phyloP scores from a whole-genome alignment of 1,140 invertebrate genomes.

The Chymomyza costata region DNA sequence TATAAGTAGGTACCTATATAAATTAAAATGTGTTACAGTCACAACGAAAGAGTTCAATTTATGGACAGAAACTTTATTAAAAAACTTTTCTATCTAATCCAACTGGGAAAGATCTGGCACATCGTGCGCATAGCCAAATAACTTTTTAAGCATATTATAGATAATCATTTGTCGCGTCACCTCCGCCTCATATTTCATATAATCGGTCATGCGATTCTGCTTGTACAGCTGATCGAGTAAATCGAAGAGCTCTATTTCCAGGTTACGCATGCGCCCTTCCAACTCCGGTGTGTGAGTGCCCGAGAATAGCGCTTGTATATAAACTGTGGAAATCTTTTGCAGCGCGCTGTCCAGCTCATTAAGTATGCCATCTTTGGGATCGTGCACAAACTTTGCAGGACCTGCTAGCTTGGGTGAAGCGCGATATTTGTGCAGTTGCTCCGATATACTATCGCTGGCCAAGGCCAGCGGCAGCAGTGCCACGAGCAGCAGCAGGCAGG shows the following conservation, averaged over 20 bases:
- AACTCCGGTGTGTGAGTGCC: conserved; percentile 58
- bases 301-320: conserved; percentile 60
- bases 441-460: conserved; percentile 1
- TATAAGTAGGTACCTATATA: conserved; percentile 11
- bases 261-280: conserved; percentile 39
- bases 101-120: too few species aligned
- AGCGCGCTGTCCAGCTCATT: conserved; percentile 49
- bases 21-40: conserved; percentile 2
- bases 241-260: conserved; percentile 62
- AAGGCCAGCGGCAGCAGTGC: conserved; percentile 2
- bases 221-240: conserved; percentile 55
- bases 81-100: conserved; percentile 12
- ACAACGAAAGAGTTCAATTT: conserved; percentile 44
- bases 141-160: conserved; percentile 65
- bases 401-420: conserved; percentile 43
- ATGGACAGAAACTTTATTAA: conserved; percentile 24
- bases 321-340: conserved; percentile 52
- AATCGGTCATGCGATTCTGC: conserved; percentile 58
- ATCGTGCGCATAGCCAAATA: conserved; percentile 59
- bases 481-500: conserved; percentile 5
- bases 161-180: conserved; percentile 70
- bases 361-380: conserved; percentile 36
- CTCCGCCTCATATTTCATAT: conserved; percentile 67
- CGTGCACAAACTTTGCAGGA: conserved; percentile 34
- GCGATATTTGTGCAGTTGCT: conserved; percentile 17